Evolutionary conservation across 2,888 invertebrate genomes (phyloP), one percentile per base, ranked within the genome.

Genomic region (Dryococelus australis): DNA sequence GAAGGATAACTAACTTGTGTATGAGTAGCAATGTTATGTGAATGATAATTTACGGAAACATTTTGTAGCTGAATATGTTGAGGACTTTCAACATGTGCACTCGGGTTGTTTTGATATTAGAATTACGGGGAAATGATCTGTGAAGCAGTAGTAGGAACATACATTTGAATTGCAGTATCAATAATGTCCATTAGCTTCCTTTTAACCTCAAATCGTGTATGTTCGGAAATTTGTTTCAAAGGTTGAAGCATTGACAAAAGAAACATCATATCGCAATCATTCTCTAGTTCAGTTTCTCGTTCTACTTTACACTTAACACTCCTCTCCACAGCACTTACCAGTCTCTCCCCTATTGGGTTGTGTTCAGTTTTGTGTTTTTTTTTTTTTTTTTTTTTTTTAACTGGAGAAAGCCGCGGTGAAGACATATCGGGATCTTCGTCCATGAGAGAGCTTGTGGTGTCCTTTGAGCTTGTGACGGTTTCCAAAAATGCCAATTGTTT

Each of bases 151-250:
- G n/a, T n/a, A 13, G 83, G 28, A 83, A 28, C 20, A 83, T n/a
- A n/a, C 12, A 8, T 83, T 83, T 83, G n/a, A 13, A 83, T 83
- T 28, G n/a, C 83, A 83, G 28, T 43, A 4, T 83, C 83, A 83
- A 83, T 83, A 0, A 83, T 27, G 35, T 83, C 83, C 83, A 83
- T 83, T 16, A 83, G 83, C 12, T 81, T 83, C 83, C 83, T 83
- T 83, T 83, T 83, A 28, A 83, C 5, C 43, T 4, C 24, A 24
- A 83, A 83, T 27, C 83, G 83, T 83, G 83, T 24, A 83, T 83
- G 83, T 81, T 81, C 81, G 35, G 81, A 26, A 35, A 26, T 27
- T 27, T 81, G 81, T 27, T 83, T 83, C 65, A 28, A 83, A 83
- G 83, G 28, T 6, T 35, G 28, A 35, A 83, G 83, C 27, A 83